Evolutionary conservation across 2,113 vertebrate genomes (phyloP).

Genomic region (Poeciliopsis prolifica): DNA sequence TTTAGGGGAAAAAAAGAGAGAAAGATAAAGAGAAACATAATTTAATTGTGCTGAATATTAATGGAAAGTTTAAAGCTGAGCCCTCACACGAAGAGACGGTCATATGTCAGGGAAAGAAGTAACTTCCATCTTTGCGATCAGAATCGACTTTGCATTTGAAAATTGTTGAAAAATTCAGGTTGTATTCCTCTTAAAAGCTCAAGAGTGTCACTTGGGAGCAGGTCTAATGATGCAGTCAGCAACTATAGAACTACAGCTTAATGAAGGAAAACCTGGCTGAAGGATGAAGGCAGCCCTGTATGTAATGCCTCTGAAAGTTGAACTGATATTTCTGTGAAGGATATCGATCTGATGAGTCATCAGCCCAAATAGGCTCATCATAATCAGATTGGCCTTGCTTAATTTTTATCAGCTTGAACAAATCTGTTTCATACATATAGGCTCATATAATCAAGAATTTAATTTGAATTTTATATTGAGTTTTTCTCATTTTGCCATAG

Average conservation of each 20-base stretch:
- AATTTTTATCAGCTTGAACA: neutral
- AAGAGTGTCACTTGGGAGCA: conserved; percentile 2
- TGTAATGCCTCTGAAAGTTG: conserved; percentile 24
- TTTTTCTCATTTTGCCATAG: no score
- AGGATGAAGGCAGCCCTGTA: neutral
- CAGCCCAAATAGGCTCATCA: conserved; percentile 12
- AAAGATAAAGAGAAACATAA: neutral
- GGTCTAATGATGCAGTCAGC: conserved; percentile 36
- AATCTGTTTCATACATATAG: neutral
- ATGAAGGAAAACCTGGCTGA: conserved; percentile 14
- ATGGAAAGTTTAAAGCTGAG: conserved; percentile 19
- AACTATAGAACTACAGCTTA: conserved; percentile 7
- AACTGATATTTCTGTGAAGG: conserved; percentile 11
- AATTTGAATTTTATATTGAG: neutral
- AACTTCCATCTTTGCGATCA: neutral
- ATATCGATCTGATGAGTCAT: conserved; percentile 37
- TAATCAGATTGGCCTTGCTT: neutral
- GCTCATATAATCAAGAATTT: neutral
- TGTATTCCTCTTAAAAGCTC: neutral
- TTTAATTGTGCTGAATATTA: neutral
- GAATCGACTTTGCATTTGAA: neutral
- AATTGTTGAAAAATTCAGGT: conserved; percentile 20
- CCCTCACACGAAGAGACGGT: conserved; percentile 41
- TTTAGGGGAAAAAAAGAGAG: conserved; percentile 24
- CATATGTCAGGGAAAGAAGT: neutral